These are phyloP conservation scores for Toxotes lorentzi DNA, from an alignment of 2,797 vertebrate species.

Conservation along the genomic window DNA sequence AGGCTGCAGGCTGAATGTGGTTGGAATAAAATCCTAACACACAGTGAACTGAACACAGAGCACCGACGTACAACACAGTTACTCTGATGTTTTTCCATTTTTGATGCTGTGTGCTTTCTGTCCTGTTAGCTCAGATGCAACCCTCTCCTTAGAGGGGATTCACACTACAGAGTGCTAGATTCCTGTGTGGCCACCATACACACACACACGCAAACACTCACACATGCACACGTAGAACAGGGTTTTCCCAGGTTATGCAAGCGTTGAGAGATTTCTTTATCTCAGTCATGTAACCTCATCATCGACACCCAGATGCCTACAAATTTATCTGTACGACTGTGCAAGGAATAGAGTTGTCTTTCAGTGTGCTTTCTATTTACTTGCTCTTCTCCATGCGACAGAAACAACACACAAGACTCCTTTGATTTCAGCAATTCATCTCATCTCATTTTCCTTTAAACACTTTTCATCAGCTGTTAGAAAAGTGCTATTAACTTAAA, in stretches of 20 bases:
- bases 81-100: conserved; percentile 24
- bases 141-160: conserved; percentile 39
- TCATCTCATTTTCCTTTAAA: not conserved
- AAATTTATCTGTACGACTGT: conserved; percentile 34
- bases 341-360: not conserved
- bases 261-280: conserved; percentile 56
- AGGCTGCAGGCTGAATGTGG: not conserved
- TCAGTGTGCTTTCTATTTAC: not conserved
- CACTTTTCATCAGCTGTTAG: not conserved
- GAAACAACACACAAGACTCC: not conserved
- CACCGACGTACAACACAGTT: not conserved
- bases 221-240: conserved; percentile 4
- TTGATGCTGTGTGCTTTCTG: conserved; percentile 16
- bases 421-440: not conserved
- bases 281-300: conserved; percentile 40
- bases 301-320: conserved; percentile 41
- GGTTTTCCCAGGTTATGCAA: conserved; percentile 32
- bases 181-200: conserved; percentile 28
- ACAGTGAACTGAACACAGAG: not conserved
- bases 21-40: not conserved
- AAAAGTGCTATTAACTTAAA: not conserved
- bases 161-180: conserved; percentile 55
- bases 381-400: not conserved
- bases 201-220: conserved; percentile 8
- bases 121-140: conserved; percentile 29